Evolutionary conservation across 2,888 invertebrate species (phyloP), one percentile per base, ranked within the genome.

Genomic region (Spialia ferax): DNA sequence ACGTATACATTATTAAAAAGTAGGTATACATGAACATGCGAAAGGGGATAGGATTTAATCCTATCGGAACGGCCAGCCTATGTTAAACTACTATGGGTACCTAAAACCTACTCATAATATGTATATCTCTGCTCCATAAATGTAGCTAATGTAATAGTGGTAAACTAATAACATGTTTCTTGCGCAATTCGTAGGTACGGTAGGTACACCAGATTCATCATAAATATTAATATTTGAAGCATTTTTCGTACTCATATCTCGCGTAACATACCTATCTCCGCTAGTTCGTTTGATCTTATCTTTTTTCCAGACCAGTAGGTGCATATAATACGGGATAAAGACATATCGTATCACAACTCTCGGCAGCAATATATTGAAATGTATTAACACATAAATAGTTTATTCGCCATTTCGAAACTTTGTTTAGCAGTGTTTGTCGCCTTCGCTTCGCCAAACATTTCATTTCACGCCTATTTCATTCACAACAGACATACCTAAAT

Each of bases 231-330:
- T 71, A 62, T 69, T 66, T 67, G 57, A 52, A 64, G 68, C 56
- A 69, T 75, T 74, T 73, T 71, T 74, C n/a, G n/a, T n/a, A n/a
- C n/a, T n/a, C 72, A 69, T 74, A 72, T 73, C 69, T 64, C 65
- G 59, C 66, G 63, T 55, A 63, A 72, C 63, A 70, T 65, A 70
- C 65, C 42, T 66, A 70, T 67, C 42, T 66, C 66, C 63, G 52
- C 60, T 68, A 69, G 71, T 74, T 72, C 72, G 72, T 76, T 74
- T 74, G 73, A 74, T 77, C 73, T 72, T 70, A 72, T 76, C 76
- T 70, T 74, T 65, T 68, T 75, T 75, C 74, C 76, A 73, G 72
- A 54, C 73, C 75, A 76, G 68, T 75, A 72, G 71, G 63, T 73
- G 70, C 65, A 71, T 67, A 70, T 68, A 70, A 70, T 73, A 20